phyloP scores from a whole-genome alignment of 2,797 vertebrate genomes.

The Rallus crepitans region DNA sequence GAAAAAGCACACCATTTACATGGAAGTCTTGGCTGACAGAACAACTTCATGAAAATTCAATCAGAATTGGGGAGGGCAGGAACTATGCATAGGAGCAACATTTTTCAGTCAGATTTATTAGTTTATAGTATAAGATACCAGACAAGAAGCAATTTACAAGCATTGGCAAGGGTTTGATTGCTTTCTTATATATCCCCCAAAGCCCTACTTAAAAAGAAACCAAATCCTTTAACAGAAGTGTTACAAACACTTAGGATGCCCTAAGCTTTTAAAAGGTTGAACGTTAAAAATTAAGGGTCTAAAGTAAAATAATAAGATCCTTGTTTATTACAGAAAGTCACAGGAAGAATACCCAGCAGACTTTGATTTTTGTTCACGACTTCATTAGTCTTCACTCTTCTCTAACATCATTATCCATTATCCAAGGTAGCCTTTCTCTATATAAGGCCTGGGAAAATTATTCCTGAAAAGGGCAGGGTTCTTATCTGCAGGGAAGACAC shows the following conservation, averaged over 20 bases:
- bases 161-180: background rate
- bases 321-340: conserved; percentile 15
- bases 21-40: background rate
- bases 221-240: background rate
- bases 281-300: conserved; percentile 36
- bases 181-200: background rate
- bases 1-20: background rate
- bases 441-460: background rate
- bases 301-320: background rate
- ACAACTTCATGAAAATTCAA: background rate
- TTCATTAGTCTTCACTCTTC: background rate
- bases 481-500: background rate
- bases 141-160: conserved; percentile 22
- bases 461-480: background rate
- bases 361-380: background rate
- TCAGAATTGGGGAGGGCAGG: background rate
- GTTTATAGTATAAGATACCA: background rate
- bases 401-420: background rate
- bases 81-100: background rate
- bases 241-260: background rate
- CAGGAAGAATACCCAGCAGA: background rate
- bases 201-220: background rate
- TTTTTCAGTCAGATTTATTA: conserved; percentile 54
- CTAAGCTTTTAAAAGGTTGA: conserved; percentile 11
- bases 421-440: background rate